Conservation (phyloP, 92 coral and sea anemone species). For the Scolanthus callimorphus region DNA sequence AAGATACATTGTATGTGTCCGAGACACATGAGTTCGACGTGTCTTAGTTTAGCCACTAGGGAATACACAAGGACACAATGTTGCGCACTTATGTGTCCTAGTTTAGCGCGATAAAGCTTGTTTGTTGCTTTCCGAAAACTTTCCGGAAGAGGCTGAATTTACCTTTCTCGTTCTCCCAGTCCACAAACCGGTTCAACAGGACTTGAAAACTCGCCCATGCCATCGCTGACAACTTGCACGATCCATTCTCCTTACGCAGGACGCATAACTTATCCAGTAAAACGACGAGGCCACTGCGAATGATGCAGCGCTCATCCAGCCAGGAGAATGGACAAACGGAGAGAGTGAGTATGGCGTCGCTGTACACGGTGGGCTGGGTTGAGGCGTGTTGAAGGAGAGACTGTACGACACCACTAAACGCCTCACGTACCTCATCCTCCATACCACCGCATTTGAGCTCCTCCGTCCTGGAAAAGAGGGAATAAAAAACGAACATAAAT, state of each 20-base stretch:
- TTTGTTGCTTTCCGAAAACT: too few relatives aligned
- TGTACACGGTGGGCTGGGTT: conserved; percentile 53
- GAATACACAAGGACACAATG: too few relatives aligned
- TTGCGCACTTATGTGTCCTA: too few relatives aligned
- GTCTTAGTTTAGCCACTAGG: too few relatives aligned
- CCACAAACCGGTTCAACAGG: conserved; percentile 77
- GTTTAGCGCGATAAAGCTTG: too few relatives aligned
- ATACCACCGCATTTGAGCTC: conserved; percentile 94
- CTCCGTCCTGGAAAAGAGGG: conserved; percentile 47
- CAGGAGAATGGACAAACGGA: conserved; percentile 86
- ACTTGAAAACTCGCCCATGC: conserved; percentile 94
- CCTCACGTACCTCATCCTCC: conserved; percentile 84
- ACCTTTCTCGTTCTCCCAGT: conserved; percentile 96
- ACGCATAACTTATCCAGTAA: conserved; percentile 83
- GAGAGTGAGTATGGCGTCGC: conserved; percentile 68
- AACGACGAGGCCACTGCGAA: conserved; percentile 82
- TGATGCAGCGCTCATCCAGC: conserved; percentile 86
- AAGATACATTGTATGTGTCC: too few relatives aligned
- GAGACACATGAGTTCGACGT: too few relatives aligned
- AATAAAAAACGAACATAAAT: too few relatives aligned
- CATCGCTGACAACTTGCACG: conserved; percentile 58
- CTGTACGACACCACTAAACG: conserved; percentile 77
- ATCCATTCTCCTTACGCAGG: conserved; percentile 38
- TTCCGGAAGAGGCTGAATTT: too few relatives aligned
- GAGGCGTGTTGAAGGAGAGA: conserved; percentile 73